Evolutionary conservation across 2,113 vertebrate genomes (phyloP).

Genomic region (Muntiacus reevesi): DNA sequence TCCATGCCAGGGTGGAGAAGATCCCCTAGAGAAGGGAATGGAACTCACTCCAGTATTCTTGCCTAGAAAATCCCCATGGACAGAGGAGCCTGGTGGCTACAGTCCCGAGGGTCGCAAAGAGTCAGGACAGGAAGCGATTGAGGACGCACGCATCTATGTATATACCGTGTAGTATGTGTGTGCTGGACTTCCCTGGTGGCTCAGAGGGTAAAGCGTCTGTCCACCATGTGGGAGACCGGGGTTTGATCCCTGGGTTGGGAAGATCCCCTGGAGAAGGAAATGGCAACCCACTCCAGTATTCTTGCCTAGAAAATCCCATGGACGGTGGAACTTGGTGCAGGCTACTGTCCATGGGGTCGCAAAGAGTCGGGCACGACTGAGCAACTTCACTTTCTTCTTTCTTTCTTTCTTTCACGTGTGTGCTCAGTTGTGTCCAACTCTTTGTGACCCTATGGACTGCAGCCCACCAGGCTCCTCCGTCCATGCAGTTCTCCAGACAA

Average conservation of each 20-base stretch:
- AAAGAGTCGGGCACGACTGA: not conserved
- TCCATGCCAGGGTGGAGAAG: not conserved
- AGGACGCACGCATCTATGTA: not conserved
- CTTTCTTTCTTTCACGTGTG: not conserved
- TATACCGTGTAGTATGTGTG: not conserved
- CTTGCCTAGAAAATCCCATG: not conserved
- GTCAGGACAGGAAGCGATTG: not conserved
- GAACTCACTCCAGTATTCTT: not conserved
- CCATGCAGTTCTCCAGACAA: not conserved
- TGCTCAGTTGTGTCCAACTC: not conserved
- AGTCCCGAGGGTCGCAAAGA: not conserved
- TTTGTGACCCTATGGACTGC: not conserved
- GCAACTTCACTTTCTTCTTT: not conserved
- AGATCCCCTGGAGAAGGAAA: not conserved
- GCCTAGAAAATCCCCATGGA: not conserved
- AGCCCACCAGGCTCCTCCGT: not conserved
- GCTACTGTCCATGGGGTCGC: not conserved
- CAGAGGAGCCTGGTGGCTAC: not conserved
- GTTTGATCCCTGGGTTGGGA: not conserved
- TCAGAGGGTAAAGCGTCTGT: not conserved
- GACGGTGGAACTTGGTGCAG: not conserved
- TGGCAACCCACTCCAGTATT: not conserved
- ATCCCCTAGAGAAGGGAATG: not conserved
- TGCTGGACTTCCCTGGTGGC: not conserved
- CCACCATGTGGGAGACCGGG: fast-evolving